Evolutionary conservation across 2,888 invertebrate genomes (phyloP).

Genomic region (Odontothrips loti): DNA sequence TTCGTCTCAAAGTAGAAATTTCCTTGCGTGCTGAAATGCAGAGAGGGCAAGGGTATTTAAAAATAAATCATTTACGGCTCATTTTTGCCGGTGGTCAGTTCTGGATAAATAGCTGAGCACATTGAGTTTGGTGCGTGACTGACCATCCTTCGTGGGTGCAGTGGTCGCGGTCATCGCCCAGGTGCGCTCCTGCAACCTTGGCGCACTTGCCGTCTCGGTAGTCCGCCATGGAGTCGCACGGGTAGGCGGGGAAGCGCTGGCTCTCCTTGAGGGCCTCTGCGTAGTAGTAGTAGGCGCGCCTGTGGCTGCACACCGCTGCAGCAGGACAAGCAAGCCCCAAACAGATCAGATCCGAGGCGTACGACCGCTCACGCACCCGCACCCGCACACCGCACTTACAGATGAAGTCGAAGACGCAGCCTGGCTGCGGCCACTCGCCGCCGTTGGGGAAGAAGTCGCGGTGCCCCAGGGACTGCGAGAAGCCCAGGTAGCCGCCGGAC

Average conservation of each 20-base stretch:
- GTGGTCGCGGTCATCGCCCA: slow-evolving; percentile 1
- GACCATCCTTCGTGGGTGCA: neutral
- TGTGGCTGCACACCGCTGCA: slow-evolving; percentile 43
- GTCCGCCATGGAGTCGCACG: slow-evolving; percentile 39
- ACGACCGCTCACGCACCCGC: too few species aligned
- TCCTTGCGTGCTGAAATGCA: neutral
- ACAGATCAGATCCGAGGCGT: too few species aligned
- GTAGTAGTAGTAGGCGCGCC: slow-evolving; percentile 43
- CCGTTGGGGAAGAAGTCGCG: slow-evolving; percentile 63
- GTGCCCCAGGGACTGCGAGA: slow-evolving; percentile 55
- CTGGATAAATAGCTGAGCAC: too few species aligned
- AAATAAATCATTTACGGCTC: too few species aligned
- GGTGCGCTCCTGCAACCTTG: neutral
- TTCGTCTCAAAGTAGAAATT: slow-evolving; percentile 9
- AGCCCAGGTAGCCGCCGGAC: slow-evolving; percentile 59
- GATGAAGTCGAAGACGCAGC: slow-evolving; percentile 54
- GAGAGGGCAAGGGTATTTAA: neutral
- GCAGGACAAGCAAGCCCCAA: neutral
- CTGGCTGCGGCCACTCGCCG: slow-evolving; percentile 52
- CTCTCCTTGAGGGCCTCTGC: slow-evolving; percentile 41
- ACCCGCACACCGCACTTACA: slow-evolving; percentile 43
- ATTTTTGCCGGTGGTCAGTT: too few species aligned
- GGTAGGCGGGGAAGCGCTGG: slow-evolving; percentile 40
- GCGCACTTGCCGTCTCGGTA: slow-evolving; percentile 36
- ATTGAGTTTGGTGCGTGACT: too few species aligned